Evolutionary conservation across 2,113 vertebrate species (phyloP).

Genomic region (Dryoscopus gambensis): DNA sequence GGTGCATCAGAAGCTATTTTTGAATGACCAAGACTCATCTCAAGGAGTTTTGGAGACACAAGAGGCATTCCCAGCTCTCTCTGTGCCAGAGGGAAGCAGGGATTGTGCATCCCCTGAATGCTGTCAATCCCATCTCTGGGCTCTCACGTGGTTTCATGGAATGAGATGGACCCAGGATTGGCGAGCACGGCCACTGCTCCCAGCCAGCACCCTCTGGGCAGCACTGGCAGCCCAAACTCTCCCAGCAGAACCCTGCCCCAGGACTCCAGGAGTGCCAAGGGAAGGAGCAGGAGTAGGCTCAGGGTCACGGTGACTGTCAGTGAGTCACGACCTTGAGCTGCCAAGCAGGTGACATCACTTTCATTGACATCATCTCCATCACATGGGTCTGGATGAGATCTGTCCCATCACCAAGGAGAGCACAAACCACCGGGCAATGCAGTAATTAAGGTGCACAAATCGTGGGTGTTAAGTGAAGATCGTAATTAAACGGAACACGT

Average conservation of each 20-base stretch:
- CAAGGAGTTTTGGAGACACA: background rate
- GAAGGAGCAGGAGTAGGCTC: background rate
- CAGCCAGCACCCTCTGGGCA: background rate
- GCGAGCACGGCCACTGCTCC: rapidly evolving
- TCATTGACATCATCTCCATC: background rate
- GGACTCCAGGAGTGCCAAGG: background rate
- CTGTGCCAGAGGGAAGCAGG: background rate
- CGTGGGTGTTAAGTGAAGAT: background rate
- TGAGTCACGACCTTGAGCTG: background rate
- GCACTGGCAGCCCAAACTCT: background rate
- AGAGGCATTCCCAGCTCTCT: background rate
- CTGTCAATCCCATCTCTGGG: background rate
- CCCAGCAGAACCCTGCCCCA: background rate
- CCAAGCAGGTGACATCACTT: background rate
- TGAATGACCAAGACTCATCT: background rate
- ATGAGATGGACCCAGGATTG: background rate
- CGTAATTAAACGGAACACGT: background rate
- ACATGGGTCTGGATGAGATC: background rate
- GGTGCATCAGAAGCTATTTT: too few species aligned
- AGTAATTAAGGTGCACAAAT: background rate
- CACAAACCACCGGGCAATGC: background rate
- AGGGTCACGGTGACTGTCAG: background rate
- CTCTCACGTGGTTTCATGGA: background rate
- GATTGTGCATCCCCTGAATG: background rate
- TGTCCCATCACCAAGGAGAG: background rate